Evolutionary conservation across 2,113 vertebrate genomes (phyloP).

Genomic region (Mugil cephalus): DNA sequence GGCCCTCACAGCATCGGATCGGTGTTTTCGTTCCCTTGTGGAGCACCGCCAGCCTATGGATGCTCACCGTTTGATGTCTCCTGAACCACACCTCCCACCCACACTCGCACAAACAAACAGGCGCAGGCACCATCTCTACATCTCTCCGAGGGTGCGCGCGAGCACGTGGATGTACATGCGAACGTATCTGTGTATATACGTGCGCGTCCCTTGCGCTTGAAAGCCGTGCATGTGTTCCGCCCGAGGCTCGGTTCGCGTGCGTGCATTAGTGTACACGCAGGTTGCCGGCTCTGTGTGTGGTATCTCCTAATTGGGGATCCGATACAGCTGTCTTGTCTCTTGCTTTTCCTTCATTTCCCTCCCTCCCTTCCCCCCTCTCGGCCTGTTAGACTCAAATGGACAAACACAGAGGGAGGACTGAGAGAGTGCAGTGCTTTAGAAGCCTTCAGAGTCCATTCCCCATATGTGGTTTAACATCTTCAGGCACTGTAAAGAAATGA

Average conservation of each 20-base stretch:
- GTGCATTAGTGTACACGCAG: conserved; percentile 26
- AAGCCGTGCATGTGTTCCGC: background rate
- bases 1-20: conserved; percentile 55
- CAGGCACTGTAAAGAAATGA: conserved; percentile 45
- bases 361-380: conserved; percentile 21
- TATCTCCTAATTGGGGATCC: conserved; percentile 72
- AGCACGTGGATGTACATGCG: conserved; percentile 15
- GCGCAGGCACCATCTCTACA: conserved; percentile 13
- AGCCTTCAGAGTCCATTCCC: conserved; percentile 40
- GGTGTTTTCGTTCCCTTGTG: conserved; percentile 51
- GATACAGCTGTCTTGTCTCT: conserved; percentile 70
- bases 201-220: background rate
- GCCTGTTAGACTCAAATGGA: conserved; percentile 64
- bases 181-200: conserved; percentile 17
- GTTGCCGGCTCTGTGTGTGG: conserved; percentile 66
- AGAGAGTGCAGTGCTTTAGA: conserved; percentile 43
- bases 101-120: conserved; percentile 9
- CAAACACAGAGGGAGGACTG: conserved; percentile 53
- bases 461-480: conserved; percentile 53
- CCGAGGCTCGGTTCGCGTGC: background rate
- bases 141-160: conserved; percentile 40
- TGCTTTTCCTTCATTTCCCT: conserved; percentile 45
- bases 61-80: conserved; percentile 66
- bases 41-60: conserved; percentile 56
- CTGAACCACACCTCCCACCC: conserved; percentile 30